Evolutionary conservation across 2,113 vertebrate genomes (phyloP).

Genomic region (Etheostoma spectabile): DNA sequence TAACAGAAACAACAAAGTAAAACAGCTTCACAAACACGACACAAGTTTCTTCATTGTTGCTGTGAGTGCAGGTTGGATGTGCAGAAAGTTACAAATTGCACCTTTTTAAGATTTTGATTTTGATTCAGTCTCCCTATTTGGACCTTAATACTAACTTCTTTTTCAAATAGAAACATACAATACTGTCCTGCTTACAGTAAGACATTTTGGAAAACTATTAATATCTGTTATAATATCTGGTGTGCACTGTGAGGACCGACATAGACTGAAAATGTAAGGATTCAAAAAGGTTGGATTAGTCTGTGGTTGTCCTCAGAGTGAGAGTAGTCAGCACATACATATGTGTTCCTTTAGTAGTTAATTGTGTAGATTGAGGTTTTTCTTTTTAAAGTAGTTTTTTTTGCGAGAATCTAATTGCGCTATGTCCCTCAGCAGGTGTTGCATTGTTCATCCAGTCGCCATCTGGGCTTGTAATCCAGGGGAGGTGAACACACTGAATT

Average conservation of each 20-base stretch:
- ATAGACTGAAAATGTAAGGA: not conserved
- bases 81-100: not conserved
- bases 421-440: conserved; percentile 80
- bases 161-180: not conserved
- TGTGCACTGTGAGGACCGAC: not conserved
- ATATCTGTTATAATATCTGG: not conserved
- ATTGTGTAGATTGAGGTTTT: conserved; percentile 25
- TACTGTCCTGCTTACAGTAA: not conserved
- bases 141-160: not conserved
- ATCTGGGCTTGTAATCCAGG: conserved; percentile 85
- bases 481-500: conserved; percentile 80
- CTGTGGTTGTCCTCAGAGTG: not conserved
- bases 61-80: not conserved
- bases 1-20: not conserved
- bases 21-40: not conserved
- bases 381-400: conserved; percentile 38
- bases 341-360: conserved; percentile 20
- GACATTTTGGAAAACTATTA: not conserved
- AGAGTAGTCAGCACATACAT: conserved; percentile 11
- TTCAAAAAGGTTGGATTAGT: not conserved
- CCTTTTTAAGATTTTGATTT: not conserved
- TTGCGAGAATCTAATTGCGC: conserved; percentile 63
- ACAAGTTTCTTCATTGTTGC: not conserved
- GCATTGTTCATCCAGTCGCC: conserved; percentile 82
- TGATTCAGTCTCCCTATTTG: not conserved